These are phyloP conservation scores for Austrolebias charrua DNA, from an alignment of 2,797 vertebrate species.

Conservation along the genomic window DNA sequence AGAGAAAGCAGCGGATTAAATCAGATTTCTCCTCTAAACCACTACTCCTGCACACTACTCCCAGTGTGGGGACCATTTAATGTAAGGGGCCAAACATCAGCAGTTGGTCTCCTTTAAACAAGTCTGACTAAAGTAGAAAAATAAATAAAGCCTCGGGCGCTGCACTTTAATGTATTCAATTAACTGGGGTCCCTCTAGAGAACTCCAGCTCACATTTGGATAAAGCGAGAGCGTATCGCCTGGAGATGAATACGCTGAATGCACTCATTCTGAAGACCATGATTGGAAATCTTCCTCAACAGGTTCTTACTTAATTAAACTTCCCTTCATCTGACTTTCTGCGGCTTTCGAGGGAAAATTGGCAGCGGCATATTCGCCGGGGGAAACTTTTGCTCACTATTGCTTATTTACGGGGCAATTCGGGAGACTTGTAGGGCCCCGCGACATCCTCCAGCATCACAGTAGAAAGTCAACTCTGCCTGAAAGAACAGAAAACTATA, in stretches of 20 bases:
- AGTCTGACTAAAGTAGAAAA: constrained; percentile 83
- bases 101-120: constrained; percentile 85
- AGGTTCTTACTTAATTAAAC: constrained; percentile 86
- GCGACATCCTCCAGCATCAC: constrained; percentile 66
- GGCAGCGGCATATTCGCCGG: constrained; percentile 64
- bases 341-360: constrained; percentile 74
- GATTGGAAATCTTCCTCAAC: constrained; percentile 85
- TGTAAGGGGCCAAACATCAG: constrained; percentile 79
- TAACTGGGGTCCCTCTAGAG: constrained; percentile 84
- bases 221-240: constrained; percentile 81
- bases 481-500: constrained; percentile 73
- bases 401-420: constrained; percentile 73
- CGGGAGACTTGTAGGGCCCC: constrained; percentile 52
- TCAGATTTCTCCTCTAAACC: constrained; percentile 71
- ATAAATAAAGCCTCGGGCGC: constrained; percentile 85
- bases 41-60: constrained; percentile 63
- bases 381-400: constrained; percentile 63
- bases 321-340: constrained; percentile 79
- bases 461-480: constrained; percentile 66
- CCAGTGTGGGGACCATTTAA: constrained; percentile 78
- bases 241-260: constrained; percentile 83
- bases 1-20: constrained; percentile 83
- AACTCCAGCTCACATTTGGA: constrained; percentile 75
- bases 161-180: constrained; percentile 87
- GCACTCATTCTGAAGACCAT: constrained; percentile 80